Base-by-base conservation (phyloP, 2,797 vertebrate genomes). In the Pangasius mekongensis region DNA sequence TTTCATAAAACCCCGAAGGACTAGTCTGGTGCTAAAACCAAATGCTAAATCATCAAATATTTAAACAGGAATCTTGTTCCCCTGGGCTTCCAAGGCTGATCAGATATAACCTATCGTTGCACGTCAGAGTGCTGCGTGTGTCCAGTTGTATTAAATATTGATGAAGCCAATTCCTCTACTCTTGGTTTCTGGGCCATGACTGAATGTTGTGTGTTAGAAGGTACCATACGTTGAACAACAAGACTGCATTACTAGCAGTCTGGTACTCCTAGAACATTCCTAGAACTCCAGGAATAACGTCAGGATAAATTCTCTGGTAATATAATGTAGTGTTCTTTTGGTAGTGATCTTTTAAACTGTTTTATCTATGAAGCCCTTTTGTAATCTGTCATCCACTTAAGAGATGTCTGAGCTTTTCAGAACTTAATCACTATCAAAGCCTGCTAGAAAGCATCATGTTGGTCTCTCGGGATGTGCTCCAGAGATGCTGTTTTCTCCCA, bases 21-120 rank as follows among this genome's bases (percentile, higher is more conserved):
- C 87, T 89, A 87, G 88, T 92, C 84, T 84, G 83, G 43, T 58
- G 83, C 80, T 90, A 92, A 93, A 95, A 94, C 92, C 87, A 93
- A 92, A 93, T 83, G 91, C 92, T 86, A 89, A 69, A 78, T 91
- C 90, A 94, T 96, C 39, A 94, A 95, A 94, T 91, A 95, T 96
- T 94, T 84, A 95, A 71, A 13, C 87, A 91, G 90, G 91, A 94
- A 92, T 93, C 93, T 91, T 94, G 90, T 91, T 87, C 90, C 91
- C 90, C 83, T 86, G 91, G 89, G 90, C 90, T 90, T 88, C 92
- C 62, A 13, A 80, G 89, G 87, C 89, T 91, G 93, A 92, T 95
- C 94, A 93, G 90, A 94, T 95, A 91, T 88, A 94, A 93, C 92
- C 90, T 89, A 92, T 84, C 58, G 62, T 83, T 87, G 87, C 85